A percentile compares a stretch with the other conserved stretches of the same genome.
phyloP scores from a whole-genome alignment of 2,113 vertebrate genomes.

The Bos indicus region DNA sequence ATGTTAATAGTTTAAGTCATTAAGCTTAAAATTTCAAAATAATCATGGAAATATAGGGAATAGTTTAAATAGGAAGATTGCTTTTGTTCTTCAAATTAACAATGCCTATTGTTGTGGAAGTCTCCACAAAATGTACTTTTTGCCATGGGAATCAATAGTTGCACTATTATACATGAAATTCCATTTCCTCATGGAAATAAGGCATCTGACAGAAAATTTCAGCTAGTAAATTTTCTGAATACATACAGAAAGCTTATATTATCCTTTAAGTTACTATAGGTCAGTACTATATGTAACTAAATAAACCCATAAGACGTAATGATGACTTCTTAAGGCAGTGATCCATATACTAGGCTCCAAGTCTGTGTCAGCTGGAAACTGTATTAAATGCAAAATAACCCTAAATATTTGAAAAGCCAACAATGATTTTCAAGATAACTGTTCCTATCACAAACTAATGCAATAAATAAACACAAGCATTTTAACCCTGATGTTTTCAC shows the following conservation, averaged over 20 bases:
- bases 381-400: not conserved
- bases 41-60: not conserved
- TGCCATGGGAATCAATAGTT: not conserved
- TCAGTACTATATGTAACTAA: not conserved
- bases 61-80: conserved; percentile 1
- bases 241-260: not conserved
- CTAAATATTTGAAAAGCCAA: not conserved
- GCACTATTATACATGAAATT: not conserved
- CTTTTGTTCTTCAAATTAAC: not conserved
- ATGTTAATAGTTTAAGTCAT: not conserved
- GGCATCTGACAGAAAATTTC: not conserved
- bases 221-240: not conserved
- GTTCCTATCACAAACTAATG: conserved; percentile 28
- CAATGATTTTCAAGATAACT: conserved; percentile 33
- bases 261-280: not conserved
- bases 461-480: conserved; percentile 36
- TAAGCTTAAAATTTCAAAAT: not conserved
- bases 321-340: not conserved
- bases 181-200: not conserved
- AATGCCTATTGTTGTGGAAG: not conserved
- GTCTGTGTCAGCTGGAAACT: not conserved
- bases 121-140: not conserved
- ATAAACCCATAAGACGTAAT: not conserved
- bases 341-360: conserved; percentile 17
- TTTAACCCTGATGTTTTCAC: not conserved